phyloP scores from a whole-genome alignment of 2,888 invertebrate genomes.

The Cactoblastis cactorum region DNA sequence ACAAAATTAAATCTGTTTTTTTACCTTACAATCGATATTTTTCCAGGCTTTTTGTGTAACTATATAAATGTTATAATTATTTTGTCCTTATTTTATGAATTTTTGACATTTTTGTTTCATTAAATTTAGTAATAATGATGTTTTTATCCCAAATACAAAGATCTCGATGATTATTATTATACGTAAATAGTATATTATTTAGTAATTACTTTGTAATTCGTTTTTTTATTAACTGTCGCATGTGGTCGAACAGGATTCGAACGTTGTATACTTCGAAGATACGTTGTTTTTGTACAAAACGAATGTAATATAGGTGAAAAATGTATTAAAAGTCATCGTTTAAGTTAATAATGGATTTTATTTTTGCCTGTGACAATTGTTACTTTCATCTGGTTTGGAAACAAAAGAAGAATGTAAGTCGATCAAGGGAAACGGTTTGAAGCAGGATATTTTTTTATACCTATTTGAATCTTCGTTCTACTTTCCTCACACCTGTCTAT shows the following conservation, averaged over 20 bases:
- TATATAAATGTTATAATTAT: no score
- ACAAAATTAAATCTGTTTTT: no score
- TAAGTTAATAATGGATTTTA: conserved; percentile 71
- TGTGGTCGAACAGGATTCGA: conserved; percentile 54
- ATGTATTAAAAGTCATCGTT: conserved; percentile 77
- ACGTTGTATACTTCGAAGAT: conserved; percentile 59
- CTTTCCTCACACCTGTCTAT: no score
- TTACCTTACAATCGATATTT: not conserved
- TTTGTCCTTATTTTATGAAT: no score
- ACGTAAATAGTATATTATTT: conserved; percentile 66
- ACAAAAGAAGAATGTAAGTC: no score
- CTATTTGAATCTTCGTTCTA: no score
- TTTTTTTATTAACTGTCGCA: conserved; percentile 37
- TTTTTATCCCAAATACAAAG: conserved; percentile 45
- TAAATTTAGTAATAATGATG: conserved; percentile 4
- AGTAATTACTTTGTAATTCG: conserved; percentile 42
- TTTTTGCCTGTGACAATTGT: no score
- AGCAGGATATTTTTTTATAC: no score
- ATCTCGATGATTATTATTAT: conserved; percentile 70
- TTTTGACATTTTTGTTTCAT: conserved; percentile 7
- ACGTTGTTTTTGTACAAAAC: conserved; percentile 73
- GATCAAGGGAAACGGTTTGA: no score
- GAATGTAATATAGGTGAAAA: conserved; percentile 69
- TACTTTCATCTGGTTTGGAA: no score
- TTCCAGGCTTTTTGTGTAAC: not conserved